Evolutionary conservation across 2,797 vertebrate genomes (phyloP).

Genomic region (Smutsia gigantea): DNA sequence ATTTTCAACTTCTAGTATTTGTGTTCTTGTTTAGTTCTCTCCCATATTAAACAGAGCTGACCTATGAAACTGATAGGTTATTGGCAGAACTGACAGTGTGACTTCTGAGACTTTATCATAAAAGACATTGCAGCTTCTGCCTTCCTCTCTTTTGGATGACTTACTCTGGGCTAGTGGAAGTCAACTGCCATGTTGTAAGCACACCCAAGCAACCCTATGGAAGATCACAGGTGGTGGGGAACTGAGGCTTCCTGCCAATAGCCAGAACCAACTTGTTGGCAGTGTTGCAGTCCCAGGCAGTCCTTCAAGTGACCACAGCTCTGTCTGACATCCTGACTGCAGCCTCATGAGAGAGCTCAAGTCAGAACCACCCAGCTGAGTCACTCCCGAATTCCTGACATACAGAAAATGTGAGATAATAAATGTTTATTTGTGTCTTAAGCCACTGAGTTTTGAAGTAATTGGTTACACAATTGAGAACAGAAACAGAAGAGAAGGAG

Average conservation of each 20-base stretch:
- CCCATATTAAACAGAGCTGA: background rate
- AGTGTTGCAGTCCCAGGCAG: background rate
- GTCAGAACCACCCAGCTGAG: background rate
- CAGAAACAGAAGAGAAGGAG: background rate
- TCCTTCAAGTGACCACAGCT: background rate
- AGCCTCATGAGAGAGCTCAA: background rate
- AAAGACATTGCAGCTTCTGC: background rate
- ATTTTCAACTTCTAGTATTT: background rate
- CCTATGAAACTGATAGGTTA: background rate
- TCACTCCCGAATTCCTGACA: background rate
- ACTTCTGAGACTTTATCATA: background rate
- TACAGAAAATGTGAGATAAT: background rate
- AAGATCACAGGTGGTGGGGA: background rate
- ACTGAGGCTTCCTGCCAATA: background rate
- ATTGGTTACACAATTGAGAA: background rate
- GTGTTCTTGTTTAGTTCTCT: background rate
- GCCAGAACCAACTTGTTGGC: background rate
- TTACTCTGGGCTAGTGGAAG: background rate
- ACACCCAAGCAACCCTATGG: background rate
- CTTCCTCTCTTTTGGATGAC: background rate
- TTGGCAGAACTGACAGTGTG: background rate
- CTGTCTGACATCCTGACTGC: background rate
- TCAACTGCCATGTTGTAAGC: background rate
- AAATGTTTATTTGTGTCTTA: background rate
- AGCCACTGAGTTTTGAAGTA: background rate